Percentiles rank a stretch among this genome's conserved stretches.
Conservation (phyloP, 1,140 invertebrate genomes). For the Aphidius ervi region DNA sequence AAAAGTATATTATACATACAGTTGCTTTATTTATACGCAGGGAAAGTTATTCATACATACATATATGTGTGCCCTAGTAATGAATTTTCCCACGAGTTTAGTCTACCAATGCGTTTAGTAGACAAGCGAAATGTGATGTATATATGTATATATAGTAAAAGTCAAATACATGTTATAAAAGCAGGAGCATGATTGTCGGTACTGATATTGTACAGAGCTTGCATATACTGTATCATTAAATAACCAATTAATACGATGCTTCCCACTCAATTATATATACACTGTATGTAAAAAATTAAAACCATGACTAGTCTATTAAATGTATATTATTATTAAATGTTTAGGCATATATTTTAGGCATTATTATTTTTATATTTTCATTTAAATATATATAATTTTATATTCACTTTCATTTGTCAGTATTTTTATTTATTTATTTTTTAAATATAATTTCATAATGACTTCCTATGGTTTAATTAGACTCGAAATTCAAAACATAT, state of each 20-base stretch:
- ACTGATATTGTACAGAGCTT: constrained; percentile 7
- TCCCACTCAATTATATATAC: neutral
- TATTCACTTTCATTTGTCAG: neutral
- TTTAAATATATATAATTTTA: neutral
- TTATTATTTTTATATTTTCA: neutral
- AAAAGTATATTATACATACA: no score
- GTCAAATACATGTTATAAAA: neutral
- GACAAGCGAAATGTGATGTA: neutral
- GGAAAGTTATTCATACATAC: neutral
- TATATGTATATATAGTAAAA: neutral
- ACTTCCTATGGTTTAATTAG: constrained; percentile 11
- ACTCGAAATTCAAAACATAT: neutral
- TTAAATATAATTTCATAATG: neutral
- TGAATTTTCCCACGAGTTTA: constrained; percentile 10
- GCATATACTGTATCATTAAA: constrained; percentile 14
- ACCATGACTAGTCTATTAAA: neutral
- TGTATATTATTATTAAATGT: neutral
- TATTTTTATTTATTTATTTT: neutral
- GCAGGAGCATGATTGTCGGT: constrained; percentile 3
- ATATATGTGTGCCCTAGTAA: constrained; percentile 2
- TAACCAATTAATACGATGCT: constrained; percentile 10
- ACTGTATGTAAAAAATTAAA: no score
- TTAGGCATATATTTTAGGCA: neutral
- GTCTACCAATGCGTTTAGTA: neutral
- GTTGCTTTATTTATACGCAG: neutral